Base-by-base conservation (phyloP, 1,140 invertebrate genomes). In the Cydia fagiglandana region DNA sequence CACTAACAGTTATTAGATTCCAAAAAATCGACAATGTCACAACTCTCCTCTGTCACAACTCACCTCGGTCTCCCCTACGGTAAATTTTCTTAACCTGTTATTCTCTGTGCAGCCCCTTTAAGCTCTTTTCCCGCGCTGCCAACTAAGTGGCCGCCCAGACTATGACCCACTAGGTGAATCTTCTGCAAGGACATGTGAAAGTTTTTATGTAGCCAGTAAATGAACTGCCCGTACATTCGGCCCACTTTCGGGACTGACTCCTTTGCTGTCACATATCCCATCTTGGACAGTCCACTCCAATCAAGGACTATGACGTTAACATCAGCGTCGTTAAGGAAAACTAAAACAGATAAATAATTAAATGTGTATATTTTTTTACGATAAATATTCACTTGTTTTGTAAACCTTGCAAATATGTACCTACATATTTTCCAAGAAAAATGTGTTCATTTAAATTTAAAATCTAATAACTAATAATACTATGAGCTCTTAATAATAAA, bases 251-350 rank as follows among this genome's bases (percentile, higher is more conserved):
- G 86, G 12, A 94, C 93, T 80, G 93, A 89, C 30, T 79, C 84
- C 20, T 91, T 93, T 0, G 94, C 93, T 30, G 93, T 88, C 7
- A 91, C 80, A 20, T 94, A 94, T 53, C 94, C 94, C 50, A 91
- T 89, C 53, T 86, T 86, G 4, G 95, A 95, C 9, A 94, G 89
- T 0, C 89, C 81, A 9, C 90, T 93, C 96, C 96, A 96, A 79
- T 96, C 95, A 0, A 96, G 91, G 30, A 94, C 87, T 77, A 96
- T 94, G 1, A 96, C 90, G 80, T 96, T 96, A 20, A 94, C 94
- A 78, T 95, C 93, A 0, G 87, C 93, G 24, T 84, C 84, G 28
- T 84, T 79, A 3, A 96, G 85, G 83, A 95, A 96, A 38, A 94
- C 94, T 87, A 85, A 78, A 56, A 89, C 4, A 34, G 12, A 15